Evolutionary conservation across 2,888 invertebrate genomes (phyloP).

Genomic region (Lasioglossum zephyrum): DNA sequence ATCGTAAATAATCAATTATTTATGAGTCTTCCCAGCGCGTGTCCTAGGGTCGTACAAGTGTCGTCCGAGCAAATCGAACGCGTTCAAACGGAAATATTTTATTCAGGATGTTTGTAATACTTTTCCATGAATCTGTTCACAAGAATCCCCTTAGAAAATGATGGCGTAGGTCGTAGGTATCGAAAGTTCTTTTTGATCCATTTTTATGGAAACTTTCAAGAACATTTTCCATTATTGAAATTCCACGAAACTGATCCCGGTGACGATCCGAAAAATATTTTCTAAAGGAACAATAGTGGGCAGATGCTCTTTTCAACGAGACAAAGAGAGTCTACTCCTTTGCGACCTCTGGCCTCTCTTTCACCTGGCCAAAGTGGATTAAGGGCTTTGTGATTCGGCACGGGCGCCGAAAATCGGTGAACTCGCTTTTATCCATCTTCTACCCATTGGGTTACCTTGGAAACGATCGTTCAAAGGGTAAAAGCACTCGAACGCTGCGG

Average conservation of each 20-base stretch:
- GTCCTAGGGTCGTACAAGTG: no score
- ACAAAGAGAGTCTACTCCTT: slow-evolving; percentile 48
- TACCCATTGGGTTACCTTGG: neutral
- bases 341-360: slow-evolving; percentile 46
- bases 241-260: slow-evolving; percentile 20
- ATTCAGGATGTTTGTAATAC: neutral
- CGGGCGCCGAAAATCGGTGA: slow-evolving; percentile 29
- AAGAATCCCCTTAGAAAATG: neutral
- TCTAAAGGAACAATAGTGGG: slow-evolving; percentile 17
- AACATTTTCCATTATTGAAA: neutral
- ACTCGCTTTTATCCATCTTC: neutral
- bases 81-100: no score
- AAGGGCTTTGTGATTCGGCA: slow-evolving; percentile 30
- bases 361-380: slow-evolving; percentile 47
- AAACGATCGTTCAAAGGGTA: neutral
- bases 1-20: neutral
- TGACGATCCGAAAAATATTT: neutral
- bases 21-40: neutral
- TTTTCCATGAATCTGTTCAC: neutral
- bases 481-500: neutral
- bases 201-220: neutral
- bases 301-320: slow-evolving; percentile 47
- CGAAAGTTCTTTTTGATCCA: neutral
- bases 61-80: no score
- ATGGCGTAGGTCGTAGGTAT: neutral